phyloP scores from a whole-genome alignment of 2,888 invertebrate species.

The Cantharis rustica region DNA sequence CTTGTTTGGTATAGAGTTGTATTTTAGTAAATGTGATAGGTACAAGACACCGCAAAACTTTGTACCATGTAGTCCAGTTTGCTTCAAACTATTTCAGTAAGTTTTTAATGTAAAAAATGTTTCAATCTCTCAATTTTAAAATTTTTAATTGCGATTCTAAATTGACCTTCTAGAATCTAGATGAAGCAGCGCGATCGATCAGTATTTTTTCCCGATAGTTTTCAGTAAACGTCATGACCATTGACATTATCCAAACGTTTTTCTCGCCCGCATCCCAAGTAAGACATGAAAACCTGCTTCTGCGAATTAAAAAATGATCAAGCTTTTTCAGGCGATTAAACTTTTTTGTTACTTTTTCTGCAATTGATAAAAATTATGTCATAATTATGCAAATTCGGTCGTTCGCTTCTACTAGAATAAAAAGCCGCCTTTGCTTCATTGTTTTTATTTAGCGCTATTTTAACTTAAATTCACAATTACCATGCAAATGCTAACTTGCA shows the following conservation, averaged over 20 bases:
- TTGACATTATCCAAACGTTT: background rate
- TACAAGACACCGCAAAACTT: conserved; percentile 11
- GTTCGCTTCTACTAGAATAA: background rate
- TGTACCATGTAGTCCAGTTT: background rate
- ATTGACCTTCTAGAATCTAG: background rate
- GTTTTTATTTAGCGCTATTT: conserved; percentile 9
- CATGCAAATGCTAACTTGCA: conserved; percentile 46
- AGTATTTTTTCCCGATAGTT: background rate
- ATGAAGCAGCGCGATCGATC: background rate
- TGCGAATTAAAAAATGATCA: background rate
- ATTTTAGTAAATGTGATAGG: conserved; percentile 37
- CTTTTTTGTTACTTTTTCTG: background rate
- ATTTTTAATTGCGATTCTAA: background rate
- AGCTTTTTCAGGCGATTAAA: background rate
- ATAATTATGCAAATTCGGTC: background rate
- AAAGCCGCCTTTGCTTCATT: conserved; percentile 9
- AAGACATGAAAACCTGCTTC: background rate
- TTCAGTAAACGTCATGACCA: background rate
- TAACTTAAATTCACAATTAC: conserved; percentile 41
- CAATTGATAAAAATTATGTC: background rate
- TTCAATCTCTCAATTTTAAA: background rate
- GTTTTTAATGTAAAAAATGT: background rate
- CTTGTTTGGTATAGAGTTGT: conserved; percentile 48
- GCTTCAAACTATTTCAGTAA: background rate
- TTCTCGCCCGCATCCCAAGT: background rate